Evolutionary conservation across 2,113 vertebrate genomes (phyloP).

Genomic region (Uria aalge): DNA sequence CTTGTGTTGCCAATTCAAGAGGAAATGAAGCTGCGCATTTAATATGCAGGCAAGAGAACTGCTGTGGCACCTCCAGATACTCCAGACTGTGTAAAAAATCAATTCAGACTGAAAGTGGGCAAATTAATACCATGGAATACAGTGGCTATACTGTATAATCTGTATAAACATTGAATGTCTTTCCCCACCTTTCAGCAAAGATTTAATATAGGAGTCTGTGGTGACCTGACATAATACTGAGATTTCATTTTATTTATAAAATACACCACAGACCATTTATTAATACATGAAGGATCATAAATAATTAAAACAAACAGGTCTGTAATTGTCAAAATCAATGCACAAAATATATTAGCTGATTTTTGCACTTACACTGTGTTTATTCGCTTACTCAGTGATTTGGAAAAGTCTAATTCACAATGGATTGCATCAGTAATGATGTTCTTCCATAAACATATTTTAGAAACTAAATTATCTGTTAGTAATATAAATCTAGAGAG

Average conservation of each 20-base stretch:
- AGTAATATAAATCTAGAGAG: not conserved
- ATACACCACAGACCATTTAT: slow-evolving; percentile 53
- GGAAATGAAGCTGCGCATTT: slow-evolving; percentile 30
- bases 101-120: not conserved
- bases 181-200: slow-evolving; percentile 26
- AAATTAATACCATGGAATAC: slow-evolving; percentile 22
- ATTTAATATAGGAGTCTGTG: slow-evolving; percentile 42
- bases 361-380: not conserved
- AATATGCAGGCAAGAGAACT: slow-evolving; percentile 2
- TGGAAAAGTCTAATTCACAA: slow-evolving; percentile 7
- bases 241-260: slow-evolving; percentile 66
- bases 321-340: slow-evolving; percentile 48
- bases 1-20: not conserved
- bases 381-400: not conserved
- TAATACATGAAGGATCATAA: slow-evolving; percentile 53
- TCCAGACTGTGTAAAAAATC: not conserved
- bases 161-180: slow-evolving; percentile 8
- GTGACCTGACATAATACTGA: slow-evolving; percentile 35
- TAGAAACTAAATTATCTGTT: slow-evolving; percentile 2
- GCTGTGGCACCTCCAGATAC: slow-evolving; percentile 3
- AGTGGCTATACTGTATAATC: not conserved
- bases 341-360: slow-evolving; percentile 28
- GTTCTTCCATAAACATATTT: not conserved
- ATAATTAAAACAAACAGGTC: slow-evolving; percentile 53
- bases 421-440: not conserved